phyloP scores from a whole-genome alignment of 1,140 invertebrate genomes.

The Danaus plexippus region DNA sequence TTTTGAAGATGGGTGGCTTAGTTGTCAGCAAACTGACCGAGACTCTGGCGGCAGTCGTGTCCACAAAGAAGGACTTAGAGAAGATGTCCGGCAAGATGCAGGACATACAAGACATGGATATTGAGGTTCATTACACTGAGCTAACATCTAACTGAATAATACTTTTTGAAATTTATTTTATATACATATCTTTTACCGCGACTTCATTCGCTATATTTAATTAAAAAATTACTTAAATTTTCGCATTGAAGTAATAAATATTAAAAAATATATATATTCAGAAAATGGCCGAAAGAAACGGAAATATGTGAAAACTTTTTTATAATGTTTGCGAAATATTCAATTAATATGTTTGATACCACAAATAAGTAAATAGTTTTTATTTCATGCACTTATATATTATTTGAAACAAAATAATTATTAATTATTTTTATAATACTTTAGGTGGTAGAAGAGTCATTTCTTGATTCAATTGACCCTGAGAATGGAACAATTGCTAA shows the following conservation, averaged over 20 bases:
- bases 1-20: conserved; percentile 83
- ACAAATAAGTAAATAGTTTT: too few relatives aligned
- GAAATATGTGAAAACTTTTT: too few relatives aligned
- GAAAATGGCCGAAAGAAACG: too few relatives aligned
- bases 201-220: too few relatives aligned
- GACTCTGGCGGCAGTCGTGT: conserved; percentile 83
- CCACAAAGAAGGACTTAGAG: conserved; percentile 79
- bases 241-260: too few relatives aligned
- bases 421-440: conserved; percentile 9
- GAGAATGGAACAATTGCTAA: conserved; percentile 70
- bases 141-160: not conserved
- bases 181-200: too few relatives aligned
- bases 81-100: conserved; percentile 78
- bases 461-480: conserved; percentile 79
- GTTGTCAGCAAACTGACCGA: conserved; percentile 77
- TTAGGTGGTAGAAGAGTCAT: conserved; percentile 75
- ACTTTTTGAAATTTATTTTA: conserved; percentile 3
- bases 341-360: too few relatives aligned
- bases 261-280: too few relatives aligned
- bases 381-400: too few relatives aligned
- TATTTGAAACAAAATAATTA: too few relatives aligned
- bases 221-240: too few relatives aligned
- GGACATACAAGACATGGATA: conserved; percentile 77
- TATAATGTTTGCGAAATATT: too few relatives aligned
- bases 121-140: conserved; percentile 76